A percentile compares a stretch with the other conserved stretches of the same genome.
These are phyloP conservation scores for Anolis carolinensis DNA, from an alignment of 2,113 vertebrate genomes.

Conservation along the genomic window DNA sequence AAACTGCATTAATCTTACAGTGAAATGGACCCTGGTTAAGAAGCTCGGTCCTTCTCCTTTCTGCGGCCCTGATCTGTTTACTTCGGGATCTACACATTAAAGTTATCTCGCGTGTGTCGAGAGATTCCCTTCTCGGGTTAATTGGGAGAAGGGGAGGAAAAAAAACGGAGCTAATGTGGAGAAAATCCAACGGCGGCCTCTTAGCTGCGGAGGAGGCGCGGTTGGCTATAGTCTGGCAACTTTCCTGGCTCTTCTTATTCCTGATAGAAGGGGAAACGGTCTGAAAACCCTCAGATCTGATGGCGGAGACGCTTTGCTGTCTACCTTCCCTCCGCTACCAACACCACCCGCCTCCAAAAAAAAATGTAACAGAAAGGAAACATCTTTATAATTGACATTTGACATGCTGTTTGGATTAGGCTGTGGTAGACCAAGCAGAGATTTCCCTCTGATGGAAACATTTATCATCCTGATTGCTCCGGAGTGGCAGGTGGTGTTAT, in stretches of 20 bases:
- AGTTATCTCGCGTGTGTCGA: not conserved
- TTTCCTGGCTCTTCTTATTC: not conserved
- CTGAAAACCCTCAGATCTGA: not conserved
- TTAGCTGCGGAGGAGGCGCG: slow-evolving; percentile 23
- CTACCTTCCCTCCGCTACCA: not conserved
- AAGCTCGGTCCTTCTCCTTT: not conserved
- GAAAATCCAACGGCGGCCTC: slow-evolving; percentile 31
- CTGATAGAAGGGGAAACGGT: slow-evolving; percentile 47
- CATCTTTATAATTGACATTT: slow-evolving; percentile 83
- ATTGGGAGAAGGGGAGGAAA: slow-evolving; percentile 8
- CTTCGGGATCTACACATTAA: not conserved
- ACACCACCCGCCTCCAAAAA: not conserved
- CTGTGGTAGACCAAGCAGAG: slow-evolving; percentile 78
- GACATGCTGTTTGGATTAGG: slow-evolving; percentile 78
- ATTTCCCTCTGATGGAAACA: slow-evolving; percentile 82
- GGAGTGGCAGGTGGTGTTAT: slow-evolving; percentile 84
- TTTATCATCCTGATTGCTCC: slow-evolving; percentile 82
- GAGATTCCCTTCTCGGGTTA: not conserved
- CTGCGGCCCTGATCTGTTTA: not conserved
- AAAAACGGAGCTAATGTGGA: not conserved
- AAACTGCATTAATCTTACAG: no score
- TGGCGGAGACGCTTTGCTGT: slow-evolving; percentile 35
- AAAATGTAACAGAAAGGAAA: slow-evolving; percentile 72
- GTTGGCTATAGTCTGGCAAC: slow-evolving; percentile 6
- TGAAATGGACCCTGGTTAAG: not conserved